Conservation (phyloP, 1,140 invertebrate genomes). For the Aphelenchoides besseyi region DNA sequence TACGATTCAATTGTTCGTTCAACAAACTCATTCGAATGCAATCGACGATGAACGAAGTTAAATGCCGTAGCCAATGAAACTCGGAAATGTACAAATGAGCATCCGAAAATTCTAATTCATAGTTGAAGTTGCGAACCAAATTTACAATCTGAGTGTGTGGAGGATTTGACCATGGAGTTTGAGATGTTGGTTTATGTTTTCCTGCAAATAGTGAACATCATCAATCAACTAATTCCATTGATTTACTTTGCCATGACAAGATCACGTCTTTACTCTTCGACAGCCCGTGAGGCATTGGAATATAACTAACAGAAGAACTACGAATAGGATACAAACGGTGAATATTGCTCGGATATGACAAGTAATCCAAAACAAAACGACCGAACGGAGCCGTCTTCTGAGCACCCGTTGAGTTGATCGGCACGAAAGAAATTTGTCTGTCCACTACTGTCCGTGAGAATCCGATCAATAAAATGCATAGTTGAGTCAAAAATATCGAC, state of each 20-base stretch:
- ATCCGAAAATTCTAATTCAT: not conserved
- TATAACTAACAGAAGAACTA: not conserved
- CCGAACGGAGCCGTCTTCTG: not conserved
- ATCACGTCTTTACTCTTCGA: not conserved
- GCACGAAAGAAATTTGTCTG: not conserved
- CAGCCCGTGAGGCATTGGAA: not conserved
- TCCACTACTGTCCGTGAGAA: conserved; percentile 8
- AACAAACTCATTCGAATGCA: not conserved
- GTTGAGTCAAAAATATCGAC: conserved; percentile 31
- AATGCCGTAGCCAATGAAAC: conserved; percentile 2
- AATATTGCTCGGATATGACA: not conserved
- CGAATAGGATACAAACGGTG: not conserved
- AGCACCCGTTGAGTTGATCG: not conserved
- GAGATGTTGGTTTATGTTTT: too few relatives aligned
- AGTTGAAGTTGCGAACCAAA: not conserved
- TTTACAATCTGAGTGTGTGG: not conserved
- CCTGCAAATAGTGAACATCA: too few relatives aligned
- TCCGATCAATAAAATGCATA: conserved; percentile 22
- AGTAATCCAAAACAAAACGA: not conserved
- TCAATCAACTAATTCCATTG: not conserved
- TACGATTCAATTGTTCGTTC: not conserved
- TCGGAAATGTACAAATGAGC: not conserved
- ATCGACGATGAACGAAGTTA: not conserved
- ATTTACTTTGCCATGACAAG: not conserved
- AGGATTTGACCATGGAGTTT: not conserved